These are phyloP conservation scores for Poeciliopsis retropinna DNA, from an alignment of 2,113 vertebrate species.

Conservation along the genomic window DNA sequence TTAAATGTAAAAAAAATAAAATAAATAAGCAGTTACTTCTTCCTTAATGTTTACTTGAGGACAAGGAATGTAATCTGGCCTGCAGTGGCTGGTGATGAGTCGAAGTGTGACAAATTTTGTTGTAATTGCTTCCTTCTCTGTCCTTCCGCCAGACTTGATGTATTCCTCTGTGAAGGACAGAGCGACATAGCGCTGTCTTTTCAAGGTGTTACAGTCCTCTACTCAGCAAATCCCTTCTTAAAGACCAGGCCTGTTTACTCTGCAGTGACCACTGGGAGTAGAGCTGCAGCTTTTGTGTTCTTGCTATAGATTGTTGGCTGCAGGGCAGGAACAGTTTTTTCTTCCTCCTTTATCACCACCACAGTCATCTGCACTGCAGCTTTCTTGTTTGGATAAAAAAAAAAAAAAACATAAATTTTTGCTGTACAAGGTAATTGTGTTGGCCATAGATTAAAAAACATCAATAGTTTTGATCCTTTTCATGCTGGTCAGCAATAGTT, in stretches of 20 bases:
- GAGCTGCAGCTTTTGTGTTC: slow-evolving; percentile 3
- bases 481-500: too few relatives aligned
- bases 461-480: too few relatives aligned
- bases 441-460: too few relatives aligned
- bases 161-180: slow-evolving; percentile 23
- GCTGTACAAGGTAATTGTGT: too few relatives aligned
- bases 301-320: slow-evolving; percentile 20
- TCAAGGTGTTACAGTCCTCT: slow-evolving; percentile 22
- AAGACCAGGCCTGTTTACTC: slow-evolving; percentile 23
- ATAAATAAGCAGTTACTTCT: not conserved
- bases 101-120: slow-evolving; percentile 9
- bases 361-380: not conserved
- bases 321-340: slow-evolving; percentile 10
- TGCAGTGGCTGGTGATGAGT: slow-evolving; percentile 5
- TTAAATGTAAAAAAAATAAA: not conserved
- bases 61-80: not conserved
- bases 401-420: too few relatives aligned
- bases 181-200: slow-evolving; percentile 21
- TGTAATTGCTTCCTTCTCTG: not conserved
- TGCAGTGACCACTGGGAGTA: slow-evolving; percentile 1
- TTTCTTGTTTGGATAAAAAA: not conserved
- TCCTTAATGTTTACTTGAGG: too few relatives aligned
- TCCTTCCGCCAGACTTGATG: not conserved
- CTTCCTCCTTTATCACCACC: not conserved
- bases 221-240: slow-evolving; percentile 40